Conservation (phyloP, 1,140 invertebrate species). For the Eciton burchellii region DNA sequence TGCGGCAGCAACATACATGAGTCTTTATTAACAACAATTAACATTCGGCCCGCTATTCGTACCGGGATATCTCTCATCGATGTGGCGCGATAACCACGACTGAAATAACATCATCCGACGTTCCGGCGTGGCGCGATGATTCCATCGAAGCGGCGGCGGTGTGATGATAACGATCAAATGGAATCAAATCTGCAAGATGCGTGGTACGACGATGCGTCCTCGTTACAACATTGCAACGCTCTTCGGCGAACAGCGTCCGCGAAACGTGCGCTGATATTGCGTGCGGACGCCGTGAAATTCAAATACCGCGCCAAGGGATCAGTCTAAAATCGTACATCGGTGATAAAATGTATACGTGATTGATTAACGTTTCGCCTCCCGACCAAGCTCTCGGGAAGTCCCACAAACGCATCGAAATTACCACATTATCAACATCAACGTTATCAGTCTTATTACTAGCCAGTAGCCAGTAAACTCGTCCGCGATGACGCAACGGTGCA, state of each 20-base stretch:
- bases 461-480: neutral
- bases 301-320: too few species aligned
- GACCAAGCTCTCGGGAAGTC: neutral
- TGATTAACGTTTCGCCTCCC: too few species aligned
- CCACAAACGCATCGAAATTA: slow-evolving; percentile 11
- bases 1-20: slow-evolving; percentile 85
- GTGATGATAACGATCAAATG: neutral
- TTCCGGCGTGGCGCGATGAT: neutral
- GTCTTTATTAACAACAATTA: slow-evolving; percentile 86
- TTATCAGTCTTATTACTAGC: neutral
- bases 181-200: slow-evolving; percentile 47
- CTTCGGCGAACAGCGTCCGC: neutral
- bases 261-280: neutral
- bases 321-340: too few species aligned
- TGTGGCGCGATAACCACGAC: neutral
- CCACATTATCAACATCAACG: neutral
- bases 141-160: neutral
- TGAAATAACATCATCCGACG: neutral
- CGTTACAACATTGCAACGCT: slow-evolving; percentile 41
- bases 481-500: neutral
- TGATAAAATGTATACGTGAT: too few species aligned
- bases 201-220: slow-evolving; percentile 12
- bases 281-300: too few species aligned
- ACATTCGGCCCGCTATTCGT: slow-evolving; percentile 83
- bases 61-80: slow-evolving; percentile 28